A percentile compares a stretch with the other conserved stretches of the same genome.
These are phyloP conservation scores for Sycophila texana DNA, from an alignment of 2,888 invertebrate genomes.

Conservation along the genomic window DNA sequence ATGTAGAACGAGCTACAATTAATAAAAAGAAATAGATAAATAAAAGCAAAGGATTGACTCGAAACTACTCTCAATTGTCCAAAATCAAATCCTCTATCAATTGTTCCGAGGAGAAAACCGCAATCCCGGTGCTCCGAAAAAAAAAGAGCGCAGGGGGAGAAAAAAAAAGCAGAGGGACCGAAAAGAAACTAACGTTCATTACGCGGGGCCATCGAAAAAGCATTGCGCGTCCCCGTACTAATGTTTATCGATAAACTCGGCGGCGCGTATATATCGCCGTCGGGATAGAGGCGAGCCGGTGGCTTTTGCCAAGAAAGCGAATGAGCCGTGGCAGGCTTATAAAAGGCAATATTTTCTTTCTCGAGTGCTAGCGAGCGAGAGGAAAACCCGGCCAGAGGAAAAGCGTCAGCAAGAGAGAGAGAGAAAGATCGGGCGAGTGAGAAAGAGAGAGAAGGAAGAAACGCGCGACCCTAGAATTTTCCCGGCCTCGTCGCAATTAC, in stretches of 20 bases:
- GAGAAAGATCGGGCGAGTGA: background rate
- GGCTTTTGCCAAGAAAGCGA: conserved; percentile 42
- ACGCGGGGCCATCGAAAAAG: conserved; percentile 1
- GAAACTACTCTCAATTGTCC: too few species aligned
- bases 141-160: too few species aligned
- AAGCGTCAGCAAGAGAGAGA: background rate
- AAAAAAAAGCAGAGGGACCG: background rate
- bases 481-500: conserved; percentile 67
- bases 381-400: background rate
- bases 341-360: conserved; percentile 54
- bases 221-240: conserved; percentile 10
- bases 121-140: too few species aligned
- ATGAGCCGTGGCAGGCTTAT: conserved; percentile 48
- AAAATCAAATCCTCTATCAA: too few species aligned
- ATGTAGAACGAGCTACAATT: too few species aligned
- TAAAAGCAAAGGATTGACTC: too few species aligned
- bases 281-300: conserved; percentile 13
- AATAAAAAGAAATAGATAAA: too few species aligned
- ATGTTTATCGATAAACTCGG: conserved; percentile 40
- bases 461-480: conserved; percentile 27
- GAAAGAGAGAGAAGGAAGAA: conserved; percentile 52
- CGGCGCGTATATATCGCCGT: conserved; percentile 14
- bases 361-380: conserved; percentile 25
- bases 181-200: background rate
- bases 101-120: too few species aligned